Percentiles rank a stretch among this genome's conserved stretches.
Evolutionary conservation across 1,140 invertebrate genomes (phyloP).

Genomic region (Plodia interpunctella): DNA sequence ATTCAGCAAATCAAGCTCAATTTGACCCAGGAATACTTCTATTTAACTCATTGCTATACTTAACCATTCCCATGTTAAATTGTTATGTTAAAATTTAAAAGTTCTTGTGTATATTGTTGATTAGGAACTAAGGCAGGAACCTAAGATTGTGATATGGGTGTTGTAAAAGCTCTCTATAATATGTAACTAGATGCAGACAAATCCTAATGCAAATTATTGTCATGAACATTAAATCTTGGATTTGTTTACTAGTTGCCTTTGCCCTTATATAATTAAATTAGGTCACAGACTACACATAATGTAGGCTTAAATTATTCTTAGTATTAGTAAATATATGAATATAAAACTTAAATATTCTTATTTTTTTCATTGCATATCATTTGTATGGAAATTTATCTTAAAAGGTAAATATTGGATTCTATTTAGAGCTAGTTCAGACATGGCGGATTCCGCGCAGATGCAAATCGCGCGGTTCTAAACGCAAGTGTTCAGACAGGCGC

Average conservation of each 20-base stretch:
- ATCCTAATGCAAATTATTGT: slow-evolving; percentile 29
- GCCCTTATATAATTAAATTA: neutral
- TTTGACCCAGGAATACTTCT: neutral
- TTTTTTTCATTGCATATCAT: too few relatives aligned
- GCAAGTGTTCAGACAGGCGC: too few relatives aligned
- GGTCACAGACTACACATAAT: slow-evolving; percentile 1
- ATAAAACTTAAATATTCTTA: slow-evolving; percentile 2
- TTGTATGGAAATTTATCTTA: neutral
- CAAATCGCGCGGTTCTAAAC: too few relatives aligned
- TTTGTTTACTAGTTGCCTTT: neutral
- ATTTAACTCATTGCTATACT: slow-evolving; percentile 23
- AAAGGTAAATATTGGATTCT: too few relatives aligned
- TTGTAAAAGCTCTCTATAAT: slow-evolving; percentile 68
- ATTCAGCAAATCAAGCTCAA: slow-evolving; percentile 23
- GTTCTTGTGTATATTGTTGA: slow-evolving; percentile 63
- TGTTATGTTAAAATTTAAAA: slow-evolving; percentile 57
- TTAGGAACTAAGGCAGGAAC: slow-evolving; percentile 42
- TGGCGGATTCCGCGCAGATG: too few relatives aligned
- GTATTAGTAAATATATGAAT: neutral
- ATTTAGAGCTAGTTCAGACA: too few relatives aligned
- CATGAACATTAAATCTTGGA: neutral
- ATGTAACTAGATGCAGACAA: slow-evolving; percentile 48
- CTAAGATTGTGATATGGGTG: slow-evolving; percentile 74
- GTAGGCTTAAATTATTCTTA: slow-evolving; percentile 5
- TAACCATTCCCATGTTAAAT: slow-evolving; percentile 55